A percentile compares a stretch with the other conserved stretches of the same genome.
Evolutionary conservation across 2,888 invertebrate species (phyloP).

Genomic region (Drosophila histrio): DNA sequence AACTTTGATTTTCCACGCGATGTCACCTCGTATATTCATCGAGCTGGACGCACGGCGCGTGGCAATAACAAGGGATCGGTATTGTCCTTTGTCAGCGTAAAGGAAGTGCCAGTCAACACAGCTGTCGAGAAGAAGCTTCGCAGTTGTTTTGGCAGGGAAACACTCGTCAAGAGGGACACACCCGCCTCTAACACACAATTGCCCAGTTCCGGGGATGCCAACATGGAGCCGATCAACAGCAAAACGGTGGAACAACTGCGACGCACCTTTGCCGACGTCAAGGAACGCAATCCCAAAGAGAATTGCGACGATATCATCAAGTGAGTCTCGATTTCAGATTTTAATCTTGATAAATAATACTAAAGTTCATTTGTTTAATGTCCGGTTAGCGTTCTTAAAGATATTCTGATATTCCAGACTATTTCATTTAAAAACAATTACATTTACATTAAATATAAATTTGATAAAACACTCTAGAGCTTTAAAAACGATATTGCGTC

Average conservation of each 20-base stretch:
- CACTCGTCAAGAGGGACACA: conserved; percentile 16
- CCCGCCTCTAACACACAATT: background rate
- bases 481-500: too few species aligned
- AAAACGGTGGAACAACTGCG: conserved; percentile 18
- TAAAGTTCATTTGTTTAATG: too few species aligned
- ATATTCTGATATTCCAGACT: too few species aligned
- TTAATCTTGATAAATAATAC: too few species aligned
- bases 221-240: background rate
- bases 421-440: too few species aligned
- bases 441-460: too few species aligned
- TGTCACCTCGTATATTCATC: conserved; percentile 95
- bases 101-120: conserved; percentile 90
- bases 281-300: conserved; percentile 68
- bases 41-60: conserved; percentile 96
- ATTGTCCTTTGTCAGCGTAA: conserved; percentile 93
- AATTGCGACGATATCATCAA: conserved; percentile 86
- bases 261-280: conserved; percentile 15
- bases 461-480: too few species aligned
- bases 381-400: too few species aligned
- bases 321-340: too few species aligned
- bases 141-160: conserved; percentile 85
- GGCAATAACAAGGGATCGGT: conserved; percentile 95
- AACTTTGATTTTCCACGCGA: conserved; percentile 99
- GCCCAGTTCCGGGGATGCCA: conserved; percentile 74
- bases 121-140: conserved; percentile 91